phyloP scores from a whole-genome alignment of 2,888 invertebrate species.

The Drosophila subquinaria region DNA sequence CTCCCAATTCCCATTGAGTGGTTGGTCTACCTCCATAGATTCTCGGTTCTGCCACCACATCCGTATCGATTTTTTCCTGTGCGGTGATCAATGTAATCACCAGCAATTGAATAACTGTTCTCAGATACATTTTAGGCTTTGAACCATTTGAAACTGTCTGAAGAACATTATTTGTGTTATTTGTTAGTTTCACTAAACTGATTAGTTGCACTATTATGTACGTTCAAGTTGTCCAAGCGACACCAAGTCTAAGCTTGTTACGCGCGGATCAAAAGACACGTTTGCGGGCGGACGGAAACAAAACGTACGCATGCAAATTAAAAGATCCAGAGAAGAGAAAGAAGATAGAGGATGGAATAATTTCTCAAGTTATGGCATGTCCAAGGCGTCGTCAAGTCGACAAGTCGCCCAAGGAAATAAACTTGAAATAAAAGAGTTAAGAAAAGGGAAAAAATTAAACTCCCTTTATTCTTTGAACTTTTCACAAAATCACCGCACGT shows the following conservation, averaged over 20 bases:
- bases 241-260: no score
- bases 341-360: no score
- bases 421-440: conserved; percentile 13
- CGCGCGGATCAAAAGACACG: no score
- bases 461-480: conserved; percentile 60
- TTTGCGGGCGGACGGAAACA: no score
- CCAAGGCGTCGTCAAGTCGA: conserved; percentile 33
- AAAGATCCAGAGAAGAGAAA: no score
- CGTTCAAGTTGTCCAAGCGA: no score
- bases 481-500: conserved; percentile 77
- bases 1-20: conserved; percentile 20
- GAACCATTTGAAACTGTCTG: background rate
- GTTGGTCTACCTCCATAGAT: conserved; percentile 28
- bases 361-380: background rate
- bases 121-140: conserved; percentile 12
- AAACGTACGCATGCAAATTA: no score
- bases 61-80: background rate
- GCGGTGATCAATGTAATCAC: background rate
- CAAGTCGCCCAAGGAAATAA: conserved; percentile 36
- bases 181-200: conserved; percentile 3
- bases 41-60: conserved; percentile 12
- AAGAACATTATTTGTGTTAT: background rate
- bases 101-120: background rate
- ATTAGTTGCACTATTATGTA: conserved; percentile 14
- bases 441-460: conserved; percentile 47